Evolutionary conservation across 2,113 vertebrate genomes (phyloP).

Genomic region (Apteryx mantelli): DNA sequence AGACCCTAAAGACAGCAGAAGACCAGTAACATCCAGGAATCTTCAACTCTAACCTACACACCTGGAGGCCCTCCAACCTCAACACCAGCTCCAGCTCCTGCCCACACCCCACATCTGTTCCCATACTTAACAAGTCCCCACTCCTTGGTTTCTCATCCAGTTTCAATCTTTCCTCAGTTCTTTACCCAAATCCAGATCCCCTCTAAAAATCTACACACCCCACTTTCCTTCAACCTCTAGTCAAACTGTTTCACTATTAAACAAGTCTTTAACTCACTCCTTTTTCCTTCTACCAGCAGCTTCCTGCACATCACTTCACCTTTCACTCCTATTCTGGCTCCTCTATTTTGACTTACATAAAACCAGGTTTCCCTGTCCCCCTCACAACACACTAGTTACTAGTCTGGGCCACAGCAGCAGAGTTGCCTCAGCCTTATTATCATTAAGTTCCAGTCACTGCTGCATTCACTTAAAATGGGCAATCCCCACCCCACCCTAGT

Average conservation of each 20-base stretch:
- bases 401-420: not conserved
- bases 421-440: not conserved
- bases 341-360: not conserved
- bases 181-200: not conserved
- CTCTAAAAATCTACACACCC: not conserved
- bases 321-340: not conserved
- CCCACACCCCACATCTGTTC: not conserved
- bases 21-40: not conserved
- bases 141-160: not conserved
- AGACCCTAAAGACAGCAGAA: not conserved
- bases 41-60: not conserved
- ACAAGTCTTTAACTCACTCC: not conserved
- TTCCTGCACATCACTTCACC: not conserved
- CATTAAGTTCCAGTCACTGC: too few species aligned
- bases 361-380: not conserved
- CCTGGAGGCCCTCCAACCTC: not conserved
- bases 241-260: not conserved
- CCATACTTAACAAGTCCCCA: not conserved
- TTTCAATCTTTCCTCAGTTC: not conserved
- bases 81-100: not conserved
- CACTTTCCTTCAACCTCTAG: not conserved
- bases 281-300: not conserved
- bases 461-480: not conserved
- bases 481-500: not conserved
- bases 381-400: not conserved